Percentiles rank a stretch among this genome's conserved stretches.
phyloP scores from a whole-genome alignment of 2,113 vertebrate species.

The Cyprinodon variegatus region DNA sequence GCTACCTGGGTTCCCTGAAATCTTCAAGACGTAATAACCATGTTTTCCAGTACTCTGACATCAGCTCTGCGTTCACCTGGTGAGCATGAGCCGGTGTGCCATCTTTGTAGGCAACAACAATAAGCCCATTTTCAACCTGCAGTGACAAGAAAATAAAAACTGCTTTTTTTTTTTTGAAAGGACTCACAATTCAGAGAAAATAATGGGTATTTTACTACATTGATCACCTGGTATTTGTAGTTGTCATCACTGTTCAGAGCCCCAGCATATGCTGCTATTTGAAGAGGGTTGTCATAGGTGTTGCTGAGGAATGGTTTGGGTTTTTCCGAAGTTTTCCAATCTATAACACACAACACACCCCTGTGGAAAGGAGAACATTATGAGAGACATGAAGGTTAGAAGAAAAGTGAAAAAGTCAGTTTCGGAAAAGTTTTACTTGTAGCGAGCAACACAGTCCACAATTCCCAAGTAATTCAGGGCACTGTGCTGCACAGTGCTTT shows the following conservation, averaged over 20 bases:
- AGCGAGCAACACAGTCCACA: slow-evolving; percentile 92
- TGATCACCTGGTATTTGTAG: slow-evolving; percentile 92
- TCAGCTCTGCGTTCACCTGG: slow-evolving; percentile 81
- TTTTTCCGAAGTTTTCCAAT: slow-evolving; percentile 98
- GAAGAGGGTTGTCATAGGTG: slow-evolving; percentile 94
- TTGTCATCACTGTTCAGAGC: slow-evolving; percentile 90
- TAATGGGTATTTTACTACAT: background rate
- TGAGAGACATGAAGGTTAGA: background rate
- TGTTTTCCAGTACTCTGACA: slow-evolving; percentile 87
- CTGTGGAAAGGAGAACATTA: slow-evolving; percentile 65
- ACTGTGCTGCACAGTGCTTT: slow-evolving; percentile 88
- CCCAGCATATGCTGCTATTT: slow-evolving; percentile 92
- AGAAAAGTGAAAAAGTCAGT: background rate
- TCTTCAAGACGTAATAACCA: slow-evolving; percentile 91
- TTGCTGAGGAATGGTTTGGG: slow-evolving; percentile 87
- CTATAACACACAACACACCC: slow-evolving; percentile 90
- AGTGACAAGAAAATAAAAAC: background rate
- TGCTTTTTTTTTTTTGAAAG: background rate
- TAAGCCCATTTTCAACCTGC: slow-evolving; percentile 89
- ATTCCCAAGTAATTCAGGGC: slow-evolving; percentile 87
- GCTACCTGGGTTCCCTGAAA: slow-evolving; percentile 77
- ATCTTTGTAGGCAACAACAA: slow-evolving; percentile 94
- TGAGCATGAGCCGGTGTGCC: slow-evolving; percentile 90
- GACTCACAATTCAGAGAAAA: background rate
- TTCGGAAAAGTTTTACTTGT: slow-evolving; percentile 80